phyloP scores from a whole-genome alignment of 2,113 vertebrate genomes.

The Clarias batrachus region DNA sequence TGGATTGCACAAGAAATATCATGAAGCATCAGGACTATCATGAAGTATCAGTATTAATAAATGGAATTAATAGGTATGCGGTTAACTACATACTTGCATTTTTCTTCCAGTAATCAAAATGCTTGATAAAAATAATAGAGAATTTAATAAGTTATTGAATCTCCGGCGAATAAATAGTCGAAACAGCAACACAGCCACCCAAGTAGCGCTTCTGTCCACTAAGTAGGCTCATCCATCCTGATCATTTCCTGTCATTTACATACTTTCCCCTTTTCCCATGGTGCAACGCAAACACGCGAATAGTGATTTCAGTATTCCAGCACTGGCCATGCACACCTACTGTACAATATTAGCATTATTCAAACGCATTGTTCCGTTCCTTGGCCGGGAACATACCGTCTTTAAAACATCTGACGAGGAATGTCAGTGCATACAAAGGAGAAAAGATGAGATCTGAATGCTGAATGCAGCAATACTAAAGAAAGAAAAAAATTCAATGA shows the following conservation, averaged over 20 bases:
- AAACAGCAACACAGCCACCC: background rate
- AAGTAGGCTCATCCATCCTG: background rate
- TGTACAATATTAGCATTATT: background rate
- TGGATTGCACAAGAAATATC: background rate
- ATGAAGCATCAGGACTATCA: background rate
- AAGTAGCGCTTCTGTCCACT: background rate
- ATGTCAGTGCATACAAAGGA: slow-evolving; percentile 36
- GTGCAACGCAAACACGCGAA: background rate
- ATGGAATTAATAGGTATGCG: background rate
- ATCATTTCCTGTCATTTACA: background rate
- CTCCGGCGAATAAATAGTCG: background rate
- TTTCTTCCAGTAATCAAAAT: background rate
- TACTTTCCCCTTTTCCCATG: background rate
- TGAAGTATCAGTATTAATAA: background rate
- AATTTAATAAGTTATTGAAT: background rate
- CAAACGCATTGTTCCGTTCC: background rate
- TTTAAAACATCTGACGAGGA: slow-evolving; percentile 48
- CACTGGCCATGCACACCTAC: background rate
- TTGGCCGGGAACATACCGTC: slow-evolving; percentile 34
- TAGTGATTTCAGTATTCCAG: background rate
- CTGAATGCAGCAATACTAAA: background rate
- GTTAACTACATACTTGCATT: background rate
- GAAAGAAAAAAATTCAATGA: slow-evolving; percentile 30
- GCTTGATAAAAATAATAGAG: background rate
- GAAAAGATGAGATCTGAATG: slow-evolving; percentile 41